Evolutionary conservation across 1,140 invertebrate genomes (phyloP), one percentile per base, ranked within the genome.

Genomic region (Bombus sylvicola): DNA sequence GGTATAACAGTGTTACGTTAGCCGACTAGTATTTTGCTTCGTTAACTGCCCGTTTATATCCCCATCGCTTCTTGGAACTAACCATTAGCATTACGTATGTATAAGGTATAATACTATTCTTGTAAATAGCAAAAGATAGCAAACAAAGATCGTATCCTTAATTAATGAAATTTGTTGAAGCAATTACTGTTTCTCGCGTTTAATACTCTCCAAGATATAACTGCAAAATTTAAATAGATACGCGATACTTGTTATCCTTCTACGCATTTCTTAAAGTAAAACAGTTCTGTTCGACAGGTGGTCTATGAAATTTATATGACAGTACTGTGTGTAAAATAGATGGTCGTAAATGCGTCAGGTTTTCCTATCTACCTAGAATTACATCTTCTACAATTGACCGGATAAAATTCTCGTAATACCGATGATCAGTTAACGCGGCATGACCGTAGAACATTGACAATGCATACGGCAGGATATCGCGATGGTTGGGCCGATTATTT

Each of bases 401-500:
- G 28, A n/a, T n/a, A n/a, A 62, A 62, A 62, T 62, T n/a, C 59
- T 13, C 28, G 18, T 53, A 53, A 22, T 53, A 62, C 59, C 0
- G 10, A 62, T n/a, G 59, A 12, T n/a, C 28, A 62, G 28, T 62
- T 62, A 62, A 62, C 59, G 59, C 28, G 28, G 28, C 28, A 62
- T 13, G 12, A 62, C 9, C 3, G 25, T 62, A 53, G 37, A 28
- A 37, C 68, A 53, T 28, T 34, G 76, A 34, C 37, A 69, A 71
- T 74, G 57, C 59, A 77, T 68, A 76, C 72, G 87, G 77, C 72
- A 86, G 41, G 77, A 81, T 79, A 59, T 41, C 81, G 73, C 62
- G 69, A 79, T 88, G 81, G 87, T 88, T 92, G 69, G 74, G 74
- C 89, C 87, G 92, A 87, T 92, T 91, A 90, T 93, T 90, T 86